phyloP scores from a whole-genome alignment of 35 echinoderm and acorn worm species.

The Lytechinus variegatus region DNA sequence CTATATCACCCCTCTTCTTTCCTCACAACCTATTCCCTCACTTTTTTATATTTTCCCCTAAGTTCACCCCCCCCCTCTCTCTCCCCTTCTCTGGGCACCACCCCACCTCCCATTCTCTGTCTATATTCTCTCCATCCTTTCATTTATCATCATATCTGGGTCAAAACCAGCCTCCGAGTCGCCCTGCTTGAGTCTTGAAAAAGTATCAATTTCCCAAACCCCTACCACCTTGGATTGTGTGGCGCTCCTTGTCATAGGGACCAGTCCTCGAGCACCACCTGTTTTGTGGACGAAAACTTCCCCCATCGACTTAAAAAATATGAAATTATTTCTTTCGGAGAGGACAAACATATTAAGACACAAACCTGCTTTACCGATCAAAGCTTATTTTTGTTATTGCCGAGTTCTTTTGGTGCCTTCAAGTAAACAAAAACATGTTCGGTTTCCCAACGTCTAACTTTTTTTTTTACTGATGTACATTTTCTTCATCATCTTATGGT shows the following conservation, averaged over 20 bases:
- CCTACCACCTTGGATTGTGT: neutral
- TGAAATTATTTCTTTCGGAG: neutral
- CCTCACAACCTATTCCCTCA: neutral
- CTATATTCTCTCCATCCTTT: neutral
- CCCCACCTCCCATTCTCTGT: neutral
- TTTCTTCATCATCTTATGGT: too few species aligned
- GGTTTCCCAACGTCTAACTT: neutral
- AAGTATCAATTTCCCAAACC: neutral
- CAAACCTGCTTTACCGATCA: neutral
- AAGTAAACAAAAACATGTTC: neutral
- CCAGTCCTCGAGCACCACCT: neutral
- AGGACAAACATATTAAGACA: neutral
- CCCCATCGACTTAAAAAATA: neutral
- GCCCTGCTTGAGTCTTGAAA: neutral
- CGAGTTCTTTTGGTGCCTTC: neutral
- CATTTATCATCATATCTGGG: slow-evolving; percentile 18
- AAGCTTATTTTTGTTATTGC: neutral
- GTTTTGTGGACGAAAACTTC: slow-evolving; percentile 1
- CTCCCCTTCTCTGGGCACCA: neutral
- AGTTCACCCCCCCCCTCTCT: neutral
- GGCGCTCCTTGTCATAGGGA: neutral
- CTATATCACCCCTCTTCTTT: neutral
- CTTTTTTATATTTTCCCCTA: neutral
- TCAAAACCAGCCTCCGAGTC: neutral
- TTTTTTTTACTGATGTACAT: too few species aligned